Evolutionary conservation across 2,888 invertebrate species (phyloP).

Genomic region (Carterocephalus palaemon): DNA sequence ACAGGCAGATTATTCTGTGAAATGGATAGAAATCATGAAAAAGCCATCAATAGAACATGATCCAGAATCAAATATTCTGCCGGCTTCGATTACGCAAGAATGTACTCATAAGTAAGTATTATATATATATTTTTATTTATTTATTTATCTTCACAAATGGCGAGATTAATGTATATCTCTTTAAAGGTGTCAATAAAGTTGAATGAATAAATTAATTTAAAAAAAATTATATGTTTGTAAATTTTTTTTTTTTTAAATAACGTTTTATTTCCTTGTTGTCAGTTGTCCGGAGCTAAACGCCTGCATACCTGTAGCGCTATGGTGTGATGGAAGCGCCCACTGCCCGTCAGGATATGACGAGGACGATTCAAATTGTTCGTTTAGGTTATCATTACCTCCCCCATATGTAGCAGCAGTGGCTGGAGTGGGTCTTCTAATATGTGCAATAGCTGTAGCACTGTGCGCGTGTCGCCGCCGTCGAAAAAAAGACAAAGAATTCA

Average conservation of each 20-base stretch:
- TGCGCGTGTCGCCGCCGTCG: constrained; percentile 80
- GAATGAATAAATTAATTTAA: no score
- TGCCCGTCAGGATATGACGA: constrained; percentile 91
- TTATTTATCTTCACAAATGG: no score
- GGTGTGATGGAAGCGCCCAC: constrained; percentile 89
- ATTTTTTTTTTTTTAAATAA: background rate
- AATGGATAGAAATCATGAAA: constrained; percentile 88
- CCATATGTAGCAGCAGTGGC: constrained; percentile 82
- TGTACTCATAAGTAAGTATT: constrained; percentile 85
- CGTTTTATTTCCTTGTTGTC: constrained; percentile 38
- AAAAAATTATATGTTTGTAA: no score
- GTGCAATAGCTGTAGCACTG: constrained; percentile 77
- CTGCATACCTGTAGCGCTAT: constrained; percentile 86
- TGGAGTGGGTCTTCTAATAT: constrained; percentile 80
- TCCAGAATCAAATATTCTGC: constrained; percentile 71
- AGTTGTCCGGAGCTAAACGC: constrained; percentile 90
- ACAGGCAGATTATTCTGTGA: constrained; percentile 85
- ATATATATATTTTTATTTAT: constrained; percentile 10
- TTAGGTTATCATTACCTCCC: constrained; percentile 82
- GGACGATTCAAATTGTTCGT: constrained; percentile 86
- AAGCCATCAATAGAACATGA: constrained; percentile 75
- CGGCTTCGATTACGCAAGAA: constrained; percentile 76
- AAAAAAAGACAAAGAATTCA: constrained; percentile 80
- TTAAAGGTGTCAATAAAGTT: no score
- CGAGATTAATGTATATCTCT: no score